These are phyloP conservation scores for Aurelia aurita DNA, from an alignment of 30 jellyfish, hydroid and myxozoan genomes.

Conservation along the genomic window DNA sequence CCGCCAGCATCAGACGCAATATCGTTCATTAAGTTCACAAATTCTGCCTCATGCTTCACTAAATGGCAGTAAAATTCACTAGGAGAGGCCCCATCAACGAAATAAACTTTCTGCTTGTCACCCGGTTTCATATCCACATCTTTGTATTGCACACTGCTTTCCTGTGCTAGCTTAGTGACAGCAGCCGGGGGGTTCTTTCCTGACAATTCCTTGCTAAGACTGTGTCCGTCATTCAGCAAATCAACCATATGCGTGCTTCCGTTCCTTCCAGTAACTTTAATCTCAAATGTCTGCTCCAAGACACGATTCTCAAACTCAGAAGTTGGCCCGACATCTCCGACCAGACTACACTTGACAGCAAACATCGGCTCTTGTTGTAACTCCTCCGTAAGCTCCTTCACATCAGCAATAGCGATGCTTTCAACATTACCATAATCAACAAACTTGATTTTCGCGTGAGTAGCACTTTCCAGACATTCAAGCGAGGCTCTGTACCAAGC, in stretches of 20 bases:
- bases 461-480: constrained; percentile 12
- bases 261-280: constrained; percentile 10
- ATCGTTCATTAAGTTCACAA: constrained; percentile 3
- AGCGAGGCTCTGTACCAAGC: constrained; percentile 57
- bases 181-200: not conserved
- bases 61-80: constrained; percentile 45
- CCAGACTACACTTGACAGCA: constrained; percentile 31
- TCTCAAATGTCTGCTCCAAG: constrained; percentile 8
- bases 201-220: constrained; percentile 11
- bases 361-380: constrained; percentile 42
- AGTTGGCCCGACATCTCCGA: constrained; percentile 33
- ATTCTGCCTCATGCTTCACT: constrained; percentile 18
- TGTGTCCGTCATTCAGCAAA: constrained; percentile 3
- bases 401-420: constrained; percentile 47
- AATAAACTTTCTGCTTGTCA: constrained; percentile 16
- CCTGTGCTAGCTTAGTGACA: not conserved
- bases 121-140: constrained; percentile 5
- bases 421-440: constrained; percentile 84
- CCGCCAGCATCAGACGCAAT: constrained; percentile 8
- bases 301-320: constrained; percentile 25
- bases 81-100: constrained; percentile 38
- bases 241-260: constrained; percentile 32
- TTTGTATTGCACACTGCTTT: not conserved
- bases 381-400: constrained; percentile 43
- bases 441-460: constrained; percentile 26